A percentile compares a stretch with the other conserved stretches of the same genome.
Conservation (phyloP, 92 coral and sea anemone genomes). For the Phenganax marumi region DNA sequence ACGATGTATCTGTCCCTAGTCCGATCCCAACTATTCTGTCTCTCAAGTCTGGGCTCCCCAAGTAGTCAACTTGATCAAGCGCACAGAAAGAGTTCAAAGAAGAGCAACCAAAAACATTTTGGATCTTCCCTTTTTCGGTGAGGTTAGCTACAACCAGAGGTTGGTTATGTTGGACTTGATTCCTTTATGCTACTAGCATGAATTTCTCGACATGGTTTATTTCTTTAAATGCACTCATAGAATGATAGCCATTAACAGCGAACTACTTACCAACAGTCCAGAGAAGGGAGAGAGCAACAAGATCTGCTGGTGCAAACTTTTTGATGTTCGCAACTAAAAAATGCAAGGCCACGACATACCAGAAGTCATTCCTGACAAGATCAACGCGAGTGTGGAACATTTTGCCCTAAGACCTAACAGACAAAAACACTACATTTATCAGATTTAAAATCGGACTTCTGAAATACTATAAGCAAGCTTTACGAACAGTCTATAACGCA, state of each 20-base stretch:
- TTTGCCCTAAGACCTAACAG: no score
- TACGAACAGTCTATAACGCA: no score
- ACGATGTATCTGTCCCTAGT: no score
- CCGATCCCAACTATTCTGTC: conserved; percentile 3
- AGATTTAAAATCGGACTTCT: no score
- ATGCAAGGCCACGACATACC: no score
- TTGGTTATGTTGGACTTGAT: not conserved
- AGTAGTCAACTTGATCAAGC: no score
- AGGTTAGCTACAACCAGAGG: conserved; percentile 1
- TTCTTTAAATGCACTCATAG: not conserved
- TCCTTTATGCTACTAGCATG: conserved; percentile 14
- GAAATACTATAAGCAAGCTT: no score
- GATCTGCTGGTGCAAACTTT: conserved; percentile 22
- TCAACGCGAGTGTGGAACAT: conserved; percentile 38
- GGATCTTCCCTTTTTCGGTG: conserved; percentile 17
- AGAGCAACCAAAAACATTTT: conserved; percentile 11
- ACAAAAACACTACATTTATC: no score
- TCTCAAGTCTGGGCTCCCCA: conserved; percentile 32
- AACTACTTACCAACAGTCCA: no score
- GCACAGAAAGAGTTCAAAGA: no score
- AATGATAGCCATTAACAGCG: not conserved
- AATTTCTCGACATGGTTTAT: conserved; percentile 26
- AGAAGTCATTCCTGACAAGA: no score
- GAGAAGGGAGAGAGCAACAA: conserved; percentile 18
- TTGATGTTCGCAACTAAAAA: conserved; percentile 17